Evolutionary conservation across 2,797 vertebrate genomes (phyloP), one percentile per base, ranked within the genome.

Genomic region (Ataeniobius toweri): DNA sequence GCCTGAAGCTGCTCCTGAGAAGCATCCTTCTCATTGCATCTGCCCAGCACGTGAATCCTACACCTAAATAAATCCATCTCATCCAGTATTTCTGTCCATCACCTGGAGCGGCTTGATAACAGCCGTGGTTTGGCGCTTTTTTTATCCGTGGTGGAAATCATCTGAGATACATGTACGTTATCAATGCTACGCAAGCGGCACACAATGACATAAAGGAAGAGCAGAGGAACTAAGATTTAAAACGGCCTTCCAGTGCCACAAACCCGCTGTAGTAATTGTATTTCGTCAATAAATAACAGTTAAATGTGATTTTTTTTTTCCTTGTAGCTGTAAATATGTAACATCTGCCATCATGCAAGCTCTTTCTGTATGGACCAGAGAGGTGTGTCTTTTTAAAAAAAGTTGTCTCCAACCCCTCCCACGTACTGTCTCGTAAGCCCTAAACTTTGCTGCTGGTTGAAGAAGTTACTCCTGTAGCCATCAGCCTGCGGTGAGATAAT

Each of bases 371-470:
- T 80, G 88, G 73, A 84, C 78, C 76, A 81, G 87, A 93, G 94
- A 92, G 95, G 95, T 90, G 94, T 95, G 94, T 93, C 93, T 89
- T 91, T 20, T 83, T 85, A 74, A 46, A 69, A 46, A 88, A 92
- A 88, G 74, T 90, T 92, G 80, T 88, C 86, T 85, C 88, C 91
- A 80, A 91, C 92, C 90, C 93, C 92, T 93, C 94, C 94, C 94
- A 94, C 85, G 56, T 83, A 86, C 84, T 83, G 83, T 86, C 87
- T 89, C 81, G 83, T 76, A 87, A 69, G 90, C 90, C 93, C 92
- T 83, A 86, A 92, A 91, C 89, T 91, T 92, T 72, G 77, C 86
- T 89, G 85, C 71, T 88, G 84, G 88, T 87, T 91, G 73, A 79
- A 90, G 90, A 87, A 91, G 86, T 86, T 83, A 78, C 78, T 89